Percentiles rank a stretch among this genome's conserved stretches.
phyloP scores from a whole-genome alignment of 2,888 invertebrate genomes.

The Agrotis ipsilon region DNA sequence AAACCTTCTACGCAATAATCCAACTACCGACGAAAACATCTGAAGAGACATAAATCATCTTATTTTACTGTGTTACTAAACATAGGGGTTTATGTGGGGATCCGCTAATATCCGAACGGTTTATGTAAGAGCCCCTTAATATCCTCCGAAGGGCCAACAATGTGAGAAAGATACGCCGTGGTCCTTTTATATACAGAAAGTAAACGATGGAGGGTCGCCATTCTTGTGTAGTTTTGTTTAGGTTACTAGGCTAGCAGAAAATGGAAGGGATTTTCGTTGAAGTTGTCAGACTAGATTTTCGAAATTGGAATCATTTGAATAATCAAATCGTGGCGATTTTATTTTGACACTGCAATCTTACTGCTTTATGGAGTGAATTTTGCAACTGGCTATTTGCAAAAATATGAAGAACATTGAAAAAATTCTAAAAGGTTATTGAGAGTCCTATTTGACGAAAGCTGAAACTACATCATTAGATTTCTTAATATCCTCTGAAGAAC shows the following conservation, averaged over 20 bases:
- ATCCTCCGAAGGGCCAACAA: constrained; percentile 48
- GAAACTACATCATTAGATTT: too few species aligned
- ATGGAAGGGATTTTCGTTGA: neutral
- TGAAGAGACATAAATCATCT: constrained; percentile 50
- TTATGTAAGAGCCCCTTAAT: constrained; percentile 52
- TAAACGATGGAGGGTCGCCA: constrained; percentile 34
- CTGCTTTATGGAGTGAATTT: too few species aligned
- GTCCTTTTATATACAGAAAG: constrained; percentile 43
- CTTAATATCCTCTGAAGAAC: constrained; percentile 47
- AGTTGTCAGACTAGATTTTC: neutral
- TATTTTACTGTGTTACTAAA: constrained; percentile 54
- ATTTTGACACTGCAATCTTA: too few species aligned
- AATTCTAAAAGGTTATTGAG: too few species aligned
- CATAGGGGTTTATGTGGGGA: constrained; percentile 49
- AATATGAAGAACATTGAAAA: too few species aligned
- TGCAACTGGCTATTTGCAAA: too few species aligned
- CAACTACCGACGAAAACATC: constrained; percentile 26
- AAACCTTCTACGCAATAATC: constrained; percentile 36
- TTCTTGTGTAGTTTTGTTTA: constrained; percentile 9
- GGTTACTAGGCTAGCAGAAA: constrained; percentile 35
- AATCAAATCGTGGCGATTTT: too few species aligned
- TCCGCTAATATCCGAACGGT: constrained; percentile 55
- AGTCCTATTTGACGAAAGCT: too few species aligned
- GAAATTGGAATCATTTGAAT: neutral
- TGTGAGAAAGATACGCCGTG: constrained; percentile 42